Evolutionary conservation across 2,888 invertebrate species (phyloP).

Genomic region (Gortyna flavago): DNA sequence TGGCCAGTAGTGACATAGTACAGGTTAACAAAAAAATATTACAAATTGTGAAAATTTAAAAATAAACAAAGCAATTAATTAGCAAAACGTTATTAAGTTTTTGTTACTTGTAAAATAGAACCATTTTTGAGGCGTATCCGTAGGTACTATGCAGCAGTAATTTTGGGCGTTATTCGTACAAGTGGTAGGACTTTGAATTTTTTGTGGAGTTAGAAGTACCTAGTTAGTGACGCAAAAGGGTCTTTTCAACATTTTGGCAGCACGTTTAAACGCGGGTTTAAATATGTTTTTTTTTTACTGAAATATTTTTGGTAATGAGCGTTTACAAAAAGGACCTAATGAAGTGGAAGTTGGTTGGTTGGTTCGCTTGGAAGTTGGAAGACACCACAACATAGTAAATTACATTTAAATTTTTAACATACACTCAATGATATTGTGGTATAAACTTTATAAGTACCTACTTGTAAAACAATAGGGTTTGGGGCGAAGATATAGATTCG

Average conservation of each 20-base stretch:
- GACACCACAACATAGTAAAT: not conserved
- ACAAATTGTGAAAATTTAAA: not conserved
- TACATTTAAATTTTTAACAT: too few relatives aligned
- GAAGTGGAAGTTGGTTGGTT: not conserved
- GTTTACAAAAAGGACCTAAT: not conserved
- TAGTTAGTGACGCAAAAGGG: slow-evolving; percentile 13
- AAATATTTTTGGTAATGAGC: not conserved
- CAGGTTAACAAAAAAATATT: not conserved
- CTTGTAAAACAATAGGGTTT: too few relatives aligned
- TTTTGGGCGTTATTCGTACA: slow-evolving; percentile 20
- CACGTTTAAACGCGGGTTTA: not conserved
- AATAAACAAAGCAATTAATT: not conserved
- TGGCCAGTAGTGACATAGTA: too few relatives aligned
- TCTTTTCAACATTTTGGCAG: slow-evolving; percentile 14
- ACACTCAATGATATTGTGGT: too few relatives aligned
- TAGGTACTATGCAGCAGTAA: slow-evolving; percentile 13
- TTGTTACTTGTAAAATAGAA: not conserved
- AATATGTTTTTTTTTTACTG: too few relatives aligned
- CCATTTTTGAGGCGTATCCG: not conserved
- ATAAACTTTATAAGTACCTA: too few relatives aligned
- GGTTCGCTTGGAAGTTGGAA: not conserved
- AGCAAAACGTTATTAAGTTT: not conserved
- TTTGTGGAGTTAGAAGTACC: slow-evolving; percentile 21
- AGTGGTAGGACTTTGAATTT: slow-evolving; percentile 2
- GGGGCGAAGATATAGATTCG: too few relatives aligned